A percentile compares a stretch with the other conserved stretches of the same genome.
Evolutionary conservation across 2,888 invertebrate genomes (phyloP).

Genomic region (Monopis laevigella): DNA sequence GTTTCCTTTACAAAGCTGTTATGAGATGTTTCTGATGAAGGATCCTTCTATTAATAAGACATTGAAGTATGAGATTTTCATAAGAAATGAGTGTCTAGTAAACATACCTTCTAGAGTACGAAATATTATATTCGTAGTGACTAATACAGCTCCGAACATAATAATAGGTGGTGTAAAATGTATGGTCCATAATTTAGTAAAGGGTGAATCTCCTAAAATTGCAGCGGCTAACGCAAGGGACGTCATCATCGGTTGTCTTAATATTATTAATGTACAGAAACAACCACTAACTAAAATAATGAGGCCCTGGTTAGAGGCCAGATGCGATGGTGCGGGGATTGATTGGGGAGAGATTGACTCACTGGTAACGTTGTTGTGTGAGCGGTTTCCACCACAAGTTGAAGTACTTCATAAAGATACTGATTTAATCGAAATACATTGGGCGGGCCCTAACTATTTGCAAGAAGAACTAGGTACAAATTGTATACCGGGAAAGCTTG

Average conservation of each 20-base stretch:
- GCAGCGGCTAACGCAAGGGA: not conserved
- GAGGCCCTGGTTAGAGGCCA: not conserved
- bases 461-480: not conserved
- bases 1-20: not conserved
- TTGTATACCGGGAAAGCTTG: not conserved
- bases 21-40: not conserved
- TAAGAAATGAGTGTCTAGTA: not conserved
- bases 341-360: not conserved
- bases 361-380: not conserved
- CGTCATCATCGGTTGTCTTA: not conserved
- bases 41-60: not conserved
- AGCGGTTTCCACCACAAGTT: not conserved
- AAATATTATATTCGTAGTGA: not conserved
- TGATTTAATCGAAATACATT: not conserved
- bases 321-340: not conserved
- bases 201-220: not conserved
- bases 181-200: not conserved
- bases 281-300: not conserved
- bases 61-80: not conserved
- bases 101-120: not conserved
- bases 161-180: not conserved
- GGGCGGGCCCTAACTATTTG: not conserved
- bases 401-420: not conserved
- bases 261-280: not conserved
- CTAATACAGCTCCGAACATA: not conserved